Conservation (phyloP, 2,888 invertebrate species). For the Yponomeuta evonymella region DNA sequence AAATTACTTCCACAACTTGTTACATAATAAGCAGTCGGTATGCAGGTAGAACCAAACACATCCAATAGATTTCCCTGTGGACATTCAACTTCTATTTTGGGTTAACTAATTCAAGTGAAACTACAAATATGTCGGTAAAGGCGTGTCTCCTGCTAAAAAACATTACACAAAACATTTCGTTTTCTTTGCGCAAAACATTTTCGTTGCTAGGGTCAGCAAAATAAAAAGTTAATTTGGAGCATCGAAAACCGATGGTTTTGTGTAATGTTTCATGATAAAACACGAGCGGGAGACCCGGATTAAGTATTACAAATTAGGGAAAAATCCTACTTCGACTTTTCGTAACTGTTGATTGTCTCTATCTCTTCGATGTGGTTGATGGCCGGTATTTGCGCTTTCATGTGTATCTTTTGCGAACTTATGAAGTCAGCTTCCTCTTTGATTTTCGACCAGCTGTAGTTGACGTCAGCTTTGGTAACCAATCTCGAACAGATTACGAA, state of each 20-base stretch:
- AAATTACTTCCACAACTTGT: neutral
- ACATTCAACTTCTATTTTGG: neutral
- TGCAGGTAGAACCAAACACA: neutral
- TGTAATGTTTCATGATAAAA: too few relatives aligned
- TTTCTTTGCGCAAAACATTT: too few relatives aligned
- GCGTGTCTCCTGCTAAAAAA: too few relatives aligned
- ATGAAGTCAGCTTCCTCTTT: constrained; percentile 69
- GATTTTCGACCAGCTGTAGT: constrained; percentile 83
- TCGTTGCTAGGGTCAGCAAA: too few relatives aligned
- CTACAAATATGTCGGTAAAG: too few relatives aligned
- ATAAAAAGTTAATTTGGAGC: too few relatives aligned
- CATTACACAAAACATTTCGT: too few relatives aligned
- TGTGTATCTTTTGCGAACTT: constrained; percentile 38
- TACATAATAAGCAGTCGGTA: neutral
- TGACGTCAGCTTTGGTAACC: constrained; percentile 82
- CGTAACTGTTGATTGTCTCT: constrained; percentile 38
- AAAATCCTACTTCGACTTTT: constrained; percentile 50
- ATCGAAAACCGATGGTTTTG: too few relatives aligned
- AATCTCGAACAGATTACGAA: constrained; percentile 88
- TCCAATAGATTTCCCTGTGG: neutral
- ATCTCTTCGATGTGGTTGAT: constrained; percentile 44
- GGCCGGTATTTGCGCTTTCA: constrained; percentile 46
- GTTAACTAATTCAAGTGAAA: neutral
- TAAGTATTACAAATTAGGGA: too few relatives aligned
- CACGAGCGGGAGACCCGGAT: too few relatives aligned